Percentiles rank a stretch among this genome's conserved stretches.
These are phyloP conservation scores for Leptinotarsa lineolata DNA, from an alignment of 1,140 invertebrate genomes.

Conservation along the genomic window DNA sequence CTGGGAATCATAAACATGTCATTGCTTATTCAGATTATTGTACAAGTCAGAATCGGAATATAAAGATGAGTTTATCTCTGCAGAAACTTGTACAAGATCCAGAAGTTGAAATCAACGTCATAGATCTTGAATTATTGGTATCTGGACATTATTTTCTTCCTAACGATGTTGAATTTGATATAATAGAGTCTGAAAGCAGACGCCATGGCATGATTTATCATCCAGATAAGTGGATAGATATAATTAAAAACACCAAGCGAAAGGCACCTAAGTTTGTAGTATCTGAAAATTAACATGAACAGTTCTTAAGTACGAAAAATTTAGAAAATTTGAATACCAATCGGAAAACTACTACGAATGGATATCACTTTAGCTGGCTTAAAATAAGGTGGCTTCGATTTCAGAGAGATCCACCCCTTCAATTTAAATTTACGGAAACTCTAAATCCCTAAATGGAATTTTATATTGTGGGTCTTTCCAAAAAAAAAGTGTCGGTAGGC, in stretches of 20 bases:
- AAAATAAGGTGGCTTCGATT: not conserved
- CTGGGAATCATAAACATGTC: not conserved
- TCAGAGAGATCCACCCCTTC: not conserved
- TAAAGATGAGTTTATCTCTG: constrained; percentile 13
- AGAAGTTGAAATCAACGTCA: not conserved
- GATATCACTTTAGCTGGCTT: not conserved
- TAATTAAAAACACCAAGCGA: constrained; percentile 3
- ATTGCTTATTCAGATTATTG: constrained; percentile 33
- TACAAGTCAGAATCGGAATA: constrained; percentile 32
- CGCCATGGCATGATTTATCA: not conserved
- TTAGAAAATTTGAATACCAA: not conserved
- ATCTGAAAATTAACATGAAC: too few species aligned
- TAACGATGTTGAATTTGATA: constrained; percentile 26
- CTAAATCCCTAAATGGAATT: not conserved
- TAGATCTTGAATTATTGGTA: constrained; percentile 30
- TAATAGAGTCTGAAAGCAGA: not conserved
- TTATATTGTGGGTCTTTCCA: not conserved
- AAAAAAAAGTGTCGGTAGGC: not conserved
- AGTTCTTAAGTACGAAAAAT: not conserved
- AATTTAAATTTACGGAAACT: constrained; percentile 1
- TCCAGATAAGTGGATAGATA: not conserved
- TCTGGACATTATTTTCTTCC: constrained; percentile 26
- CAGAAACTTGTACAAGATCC: constrained; percentile 20
- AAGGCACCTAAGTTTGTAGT: not conserved
- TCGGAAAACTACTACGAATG: not conserved